Evolutionary conservation across 2,888 invertebrate species (phyloP).

Genomic region (Coleophora flavipennella): DNA sequence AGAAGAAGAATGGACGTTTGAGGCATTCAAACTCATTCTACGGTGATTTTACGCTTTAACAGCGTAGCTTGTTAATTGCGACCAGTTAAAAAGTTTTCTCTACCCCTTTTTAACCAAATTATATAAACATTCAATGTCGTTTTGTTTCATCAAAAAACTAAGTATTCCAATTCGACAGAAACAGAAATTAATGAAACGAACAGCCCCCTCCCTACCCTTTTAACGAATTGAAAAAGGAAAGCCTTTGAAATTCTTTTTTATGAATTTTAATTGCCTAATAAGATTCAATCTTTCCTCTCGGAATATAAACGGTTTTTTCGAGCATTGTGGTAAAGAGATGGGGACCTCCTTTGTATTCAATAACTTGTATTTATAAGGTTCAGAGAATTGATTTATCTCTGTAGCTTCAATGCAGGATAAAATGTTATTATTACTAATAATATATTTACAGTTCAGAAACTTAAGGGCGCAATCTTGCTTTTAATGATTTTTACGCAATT

Average conservation of each 20-base stretch:
- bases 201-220: slow-evolving; percentile 23
- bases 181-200: slow-evolving; percentile 21
- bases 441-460: too few species aligned
- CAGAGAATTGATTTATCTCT: too few species aligned
- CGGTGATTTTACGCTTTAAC: not conserved
- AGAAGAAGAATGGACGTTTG: too few species aligned
- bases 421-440: too few species aligned
- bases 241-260: slow-evolving; percentile 25
- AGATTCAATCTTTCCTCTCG: slow-evolving; percentile 32
- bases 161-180: slow-evolving; percentile 10
- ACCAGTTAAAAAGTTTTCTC: slow-evolving; percentile 12
- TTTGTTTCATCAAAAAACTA: slow-evolving; percentile 9
- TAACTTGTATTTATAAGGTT: too few species aligned
- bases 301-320: slow-evolving; percentile 3
- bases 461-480: too few species aligned
- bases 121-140: slow-evolving; percentile 12
- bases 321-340: not conserved
- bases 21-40: not conserved
- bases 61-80: slow-evolving; percentile 2
- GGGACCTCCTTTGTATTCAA: not conserved
- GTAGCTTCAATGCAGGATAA: too few species aligned
- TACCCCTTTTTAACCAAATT: too few species aligned
- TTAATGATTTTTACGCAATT: too few species aligned
- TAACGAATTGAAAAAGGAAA: slow-evolving; percentile 29
- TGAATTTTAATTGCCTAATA: slow-evolving; percentile 46